Percentiles rank a stretch among this genome's conserved stretches.
Evolutionary conservation across 2,797 vertebrate genomes (phyloP).

Genomic region (Siniperca scherzeri): DNA sequence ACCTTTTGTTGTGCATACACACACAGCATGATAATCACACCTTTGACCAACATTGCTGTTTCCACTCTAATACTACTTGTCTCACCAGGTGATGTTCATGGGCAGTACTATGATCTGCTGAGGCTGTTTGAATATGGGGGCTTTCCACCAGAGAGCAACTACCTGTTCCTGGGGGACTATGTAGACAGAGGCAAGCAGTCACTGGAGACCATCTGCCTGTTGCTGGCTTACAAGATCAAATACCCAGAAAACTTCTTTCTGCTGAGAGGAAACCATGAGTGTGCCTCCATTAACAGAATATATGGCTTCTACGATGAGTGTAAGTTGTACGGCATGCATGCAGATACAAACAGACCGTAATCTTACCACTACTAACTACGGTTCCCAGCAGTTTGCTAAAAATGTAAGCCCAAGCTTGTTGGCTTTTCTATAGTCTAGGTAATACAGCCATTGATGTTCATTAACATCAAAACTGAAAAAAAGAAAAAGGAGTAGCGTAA

Average conservation of each 20-base stretch:
- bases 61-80: slow-evolving; percentile 22
- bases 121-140: slow-evolving; percentile 90
- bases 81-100: slow-evolving; percentile 86
- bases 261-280: slow-evolving; percentile 89
- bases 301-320: slow-evolving; percentile 91
- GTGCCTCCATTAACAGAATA: slow-evolving; percentile 91
- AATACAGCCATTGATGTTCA: background rate
- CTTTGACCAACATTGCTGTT: slow-evolving; percentile 25
- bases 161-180: slow-evolving; percentile 90
- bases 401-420: background rate
- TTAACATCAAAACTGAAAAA: background rate
- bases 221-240: slow-evolving; percentile 90
- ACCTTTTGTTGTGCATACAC: slow-evolving; percentile 56
- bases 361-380: background rate
- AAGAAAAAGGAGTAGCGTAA: background rate
- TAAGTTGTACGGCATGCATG: slow-evolving; percentile 72
- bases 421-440: background rate
- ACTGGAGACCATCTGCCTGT: slow-evolving; percentile 88
- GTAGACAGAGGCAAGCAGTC: slow-evolving; percentile 90
- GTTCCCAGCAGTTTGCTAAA: background rate
- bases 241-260: slow-evolving; percentile 91
- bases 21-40: slow-evolving; percentile 32
- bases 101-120: slow-evolving; percentile 90
- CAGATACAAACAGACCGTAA: slow-evolving; percentile 2
- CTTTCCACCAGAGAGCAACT: slow-evolving; percentile 90